A percentile compares a stretch with the other conserved stretches of the same genome.
Evolutionary conservation across 2,113 vertebrate genomes (phyloP).

Genomic region (Sclerurus mexicanus): DNA sequence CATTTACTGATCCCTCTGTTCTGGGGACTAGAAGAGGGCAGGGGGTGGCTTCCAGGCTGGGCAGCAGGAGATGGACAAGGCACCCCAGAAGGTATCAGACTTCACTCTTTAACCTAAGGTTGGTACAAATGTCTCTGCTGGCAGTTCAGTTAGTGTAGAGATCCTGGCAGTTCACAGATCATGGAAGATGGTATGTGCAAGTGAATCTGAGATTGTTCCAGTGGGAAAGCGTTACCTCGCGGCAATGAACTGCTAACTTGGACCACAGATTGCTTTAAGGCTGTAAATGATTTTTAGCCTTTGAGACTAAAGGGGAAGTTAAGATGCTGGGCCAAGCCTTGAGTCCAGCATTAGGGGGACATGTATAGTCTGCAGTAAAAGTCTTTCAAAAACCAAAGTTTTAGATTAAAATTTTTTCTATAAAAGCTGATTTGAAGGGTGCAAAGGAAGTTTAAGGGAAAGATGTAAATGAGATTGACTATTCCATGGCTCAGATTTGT

Average conservation of each 20-base stretch:
- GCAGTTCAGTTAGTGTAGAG: not conserved
- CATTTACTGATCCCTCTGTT: not conserved
- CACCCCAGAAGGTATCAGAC: too few species aligned
- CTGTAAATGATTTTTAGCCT: not conserved
- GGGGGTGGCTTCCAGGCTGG: not conserved
- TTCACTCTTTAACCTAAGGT: not conserved
- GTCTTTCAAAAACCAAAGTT: not conserved
- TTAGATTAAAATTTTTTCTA: not conserved
- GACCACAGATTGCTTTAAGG: not conserved
- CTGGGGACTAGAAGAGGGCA: not conserved
- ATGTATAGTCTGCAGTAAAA: not conserved
- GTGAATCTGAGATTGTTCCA: not conserved
- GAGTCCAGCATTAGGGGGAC: not conserved
- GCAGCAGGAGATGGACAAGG: not conserved
- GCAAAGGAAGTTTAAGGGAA: not conserved
- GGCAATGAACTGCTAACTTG: not conserved
- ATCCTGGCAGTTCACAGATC: not conserved
- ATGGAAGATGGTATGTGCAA: not conserved
- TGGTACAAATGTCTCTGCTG: not conserved
- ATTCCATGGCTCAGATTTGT: not conserved
- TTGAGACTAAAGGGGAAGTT: not conserved
- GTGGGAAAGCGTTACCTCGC: not conserved
- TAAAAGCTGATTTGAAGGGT: not conserved
- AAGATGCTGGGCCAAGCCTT: not conserved
- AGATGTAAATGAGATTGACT: not conserved